phyloP scores from a whole-genome alignment of 2,113 vertebrate genomes.

The Machaerirhynchus nigripectus region DNA sequence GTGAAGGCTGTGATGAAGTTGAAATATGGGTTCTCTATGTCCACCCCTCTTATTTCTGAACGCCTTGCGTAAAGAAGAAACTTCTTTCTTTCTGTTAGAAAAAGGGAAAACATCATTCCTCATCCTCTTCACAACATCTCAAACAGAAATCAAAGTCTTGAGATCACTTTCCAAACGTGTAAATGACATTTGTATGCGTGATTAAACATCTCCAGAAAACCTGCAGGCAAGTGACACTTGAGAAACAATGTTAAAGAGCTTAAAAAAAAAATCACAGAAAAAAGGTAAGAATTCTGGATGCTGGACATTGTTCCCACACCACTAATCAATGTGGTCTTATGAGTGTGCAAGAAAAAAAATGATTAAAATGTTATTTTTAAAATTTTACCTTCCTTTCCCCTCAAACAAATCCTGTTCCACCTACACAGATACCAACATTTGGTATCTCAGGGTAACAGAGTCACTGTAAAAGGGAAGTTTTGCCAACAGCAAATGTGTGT shows the following conservation, averaged over 20 bases:
- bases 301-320: too few relatives aligned
- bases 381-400: background rate
- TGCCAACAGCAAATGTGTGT: background rate
- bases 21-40: conserved; percentile 96
- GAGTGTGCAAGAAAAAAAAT: background rate
- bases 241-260: background rate
- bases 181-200: background rate
- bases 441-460: background rate
- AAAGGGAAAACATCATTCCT: background rate
- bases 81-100: conserved; percentile 84
- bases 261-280: background rate
- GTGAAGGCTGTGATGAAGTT: conserved; percentile 98
- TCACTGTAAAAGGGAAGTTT: background rate
- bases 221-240: background rate
- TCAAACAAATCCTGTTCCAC: background rate
- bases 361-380: background rate
- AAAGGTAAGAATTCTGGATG: background rate
- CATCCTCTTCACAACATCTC: background rate
- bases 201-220: background rate
- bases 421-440: background rate
- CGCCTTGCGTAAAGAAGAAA: conserved; percentile 92
- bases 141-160: background rate
- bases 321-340: background rate
- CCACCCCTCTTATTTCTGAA: conserved; percentile 95
- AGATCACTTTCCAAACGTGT: background rate